Evolutionary conservation across 2,797 vertebrate species (phyloP), one percentile per base, ranked within the genome.

Genomic region (Prunella strophiata): DNA sequence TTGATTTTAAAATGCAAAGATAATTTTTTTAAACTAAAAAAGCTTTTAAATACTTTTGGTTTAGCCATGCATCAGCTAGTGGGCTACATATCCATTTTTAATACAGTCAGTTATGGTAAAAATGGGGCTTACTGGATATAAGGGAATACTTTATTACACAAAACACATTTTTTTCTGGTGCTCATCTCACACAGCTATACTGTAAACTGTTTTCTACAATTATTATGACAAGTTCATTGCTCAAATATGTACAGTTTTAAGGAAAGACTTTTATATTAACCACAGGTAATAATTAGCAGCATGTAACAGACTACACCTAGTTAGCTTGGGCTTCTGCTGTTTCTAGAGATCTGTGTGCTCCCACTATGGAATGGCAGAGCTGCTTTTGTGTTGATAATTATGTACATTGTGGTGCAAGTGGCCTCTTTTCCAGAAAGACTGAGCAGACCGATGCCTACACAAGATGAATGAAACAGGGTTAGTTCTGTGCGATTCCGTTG

Each of bases 381-480:
- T 84, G 96, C 96, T 96, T 97, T 94, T 81, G 87, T 97, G 94
- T 93, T 78, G 67, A 76, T 91, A 85, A 96, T 94, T 97, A 90
- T 26, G 67, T 97, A 78, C 96, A 34, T 96, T 95, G 95, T 95
- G 91, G 84, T 91, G 93, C 88, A 92, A 96, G 88, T 91, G 93
- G 95, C 95, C 95, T 96, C 95, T 94, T 94, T 94, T 86, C 94
- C 93, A 93, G 93, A 94, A 96, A 97, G 91, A 94, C 47, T 72
- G 88, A 96, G 88, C 91, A 97, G 96, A 96, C 96, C 18, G 90
- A 97, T 93, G 96, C 96, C 96, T 94, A 97, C 97, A 89, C 97
- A 97, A 98, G 97, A 96, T 97, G 98, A 98, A 98, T 94, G 97
- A 97, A 98, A 98, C 99, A 99, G 98, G 98, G 98, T 99, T 98